These are phyloP conservation scores for Melanophora roralis DNA, from an alignment of 2,888 invertebrate species.

Conservation along the genomic window DNA sequence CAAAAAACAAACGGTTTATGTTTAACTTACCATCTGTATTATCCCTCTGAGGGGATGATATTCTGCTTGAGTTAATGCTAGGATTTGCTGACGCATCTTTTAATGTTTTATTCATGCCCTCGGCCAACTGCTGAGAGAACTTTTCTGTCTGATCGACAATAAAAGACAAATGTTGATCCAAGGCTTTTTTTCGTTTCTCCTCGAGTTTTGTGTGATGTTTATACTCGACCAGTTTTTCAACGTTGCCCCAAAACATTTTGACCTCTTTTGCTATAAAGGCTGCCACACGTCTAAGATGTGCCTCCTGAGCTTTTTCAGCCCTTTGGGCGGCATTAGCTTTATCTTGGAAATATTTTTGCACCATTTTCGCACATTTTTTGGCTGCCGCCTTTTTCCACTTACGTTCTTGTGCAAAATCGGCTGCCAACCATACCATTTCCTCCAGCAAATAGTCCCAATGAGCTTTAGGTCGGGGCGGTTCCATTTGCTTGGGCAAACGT, in stretches of 20 bases:
- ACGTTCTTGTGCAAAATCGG: slow-evolving; percentile 97
- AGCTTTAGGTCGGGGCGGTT: slow-evolving; percentile 92
- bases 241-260: slow-evolving; percentile 95
- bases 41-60: slow-evolving; percentile 76
- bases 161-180: slow-evolving; percentile 97
- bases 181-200: slow-evolving; percentile 94
- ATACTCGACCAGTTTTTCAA: slow-evolving; percentile 97
- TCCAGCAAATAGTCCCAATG: slow-evolving; percentile 99
- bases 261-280: slow-evolving; percentile 95
- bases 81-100: slow-evolving; percentile 70
- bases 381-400: slow-evolving; percentile 98
- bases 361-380: slow-evolving; percentile 93
- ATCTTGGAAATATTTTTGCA: slow-evolving; percentile 94
- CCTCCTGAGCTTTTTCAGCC: slow-evolving; percentile 94
- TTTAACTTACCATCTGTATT: slow-evolving; percentile 78
- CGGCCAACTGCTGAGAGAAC: slow-evolving; percentile 93
- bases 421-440: slow-evolving; percentile 99
- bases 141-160: slow-evolving; percentile 99
- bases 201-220: slow-evolving; percentile 95
- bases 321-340: slow-evolving; percentile 92
- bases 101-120: slow-evolving; percentile 85
- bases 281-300: slow-evolving; percentile 90
- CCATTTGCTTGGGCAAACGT: slow-evolving; percentile 93
- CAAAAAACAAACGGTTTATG: not conserved
- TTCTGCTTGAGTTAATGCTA: slow-evolving; percentile 78